These are phyloP conservation scores for Elgonia sp. DNA, from an alignment of 2,888 invertebrate species.

Conservation along the genomic window DNA sequence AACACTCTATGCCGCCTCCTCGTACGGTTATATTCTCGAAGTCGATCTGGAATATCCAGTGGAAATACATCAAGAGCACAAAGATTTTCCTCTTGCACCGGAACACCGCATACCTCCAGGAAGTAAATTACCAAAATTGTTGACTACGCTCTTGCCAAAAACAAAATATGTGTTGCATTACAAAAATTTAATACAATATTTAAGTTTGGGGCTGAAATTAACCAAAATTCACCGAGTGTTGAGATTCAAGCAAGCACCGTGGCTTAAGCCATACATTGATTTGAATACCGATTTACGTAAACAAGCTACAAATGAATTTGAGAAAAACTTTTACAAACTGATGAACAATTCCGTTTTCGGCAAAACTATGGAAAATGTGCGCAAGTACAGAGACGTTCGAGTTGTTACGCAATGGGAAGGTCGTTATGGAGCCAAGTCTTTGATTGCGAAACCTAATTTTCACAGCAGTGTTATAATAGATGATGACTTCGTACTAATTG, in stretches of 20 bases:
- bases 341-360: constrained; percentile 68
- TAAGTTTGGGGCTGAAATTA: constrained; percentile 36
- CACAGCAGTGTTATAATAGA: constrained; percentile 35
- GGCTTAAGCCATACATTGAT: constrained; percentile 37
- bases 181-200: constrained; percentile 28
- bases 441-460: constrained; percentile 47
- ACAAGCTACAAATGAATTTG: constrained; percentile 32
- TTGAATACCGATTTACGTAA: constrained; percentile 29
- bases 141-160: constrained; percentile 48
- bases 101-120: constrained; percentile 48
- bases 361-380: no score
- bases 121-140: constrained; percentile 45
- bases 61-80: constrained; percentile 30
- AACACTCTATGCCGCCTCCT: background rate
- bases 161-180: no score
- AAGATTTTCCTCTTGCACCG: constrained; percentile 37
- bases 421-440: constrained; percentile 75
- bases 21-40: constrained; percentile 57
- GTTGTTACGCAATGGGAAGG: constrained; percentile 78
- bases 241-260: constrained; percentile 35
- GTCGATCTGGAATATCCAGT: constrained; percentile 53
- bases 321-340: constrained; percentile 51
- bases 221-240: constrained; percentile 34
- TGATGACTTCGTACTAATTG: constrained; percentile 42
- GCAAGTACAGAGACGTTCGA: no score